These are phyloP conservation scores for Perithous albicinctus DNA, from an alignment of 2,888 invertebrate genomes.

Conservation along the genomic window DNA sequence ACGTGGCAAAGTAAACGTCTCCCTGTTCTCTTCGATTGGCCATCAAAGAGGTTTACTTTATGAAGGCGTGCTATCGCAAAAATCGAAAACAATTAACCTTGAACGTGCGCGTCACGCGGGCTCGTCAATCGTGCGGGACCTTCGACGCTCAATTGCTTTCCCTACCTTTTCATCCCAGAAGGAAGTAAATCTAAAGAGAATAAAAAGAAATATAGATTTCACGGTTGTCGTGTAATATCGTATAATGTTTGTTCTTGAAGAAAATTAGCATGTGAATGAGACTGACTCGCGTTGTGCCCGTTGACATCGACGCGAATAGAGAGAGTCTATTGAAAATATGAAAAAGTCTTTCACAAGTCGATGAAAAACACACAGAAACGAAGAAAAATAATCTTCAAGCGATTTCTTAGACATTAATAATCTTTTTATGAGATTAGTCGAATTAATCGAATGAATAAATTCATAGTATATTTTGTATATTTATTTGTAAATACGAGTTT, in stretches of 20 bases:
- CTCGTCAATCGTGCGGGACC: constrained; percentile 54
- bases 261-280: constrained; percentile 67
- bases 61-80: constrained; percentile 44
- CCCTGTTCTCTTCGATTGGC: constrained; percentile 23
- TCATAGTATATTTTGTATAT: too few species aligned
- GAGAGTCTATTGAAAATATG: background rate
- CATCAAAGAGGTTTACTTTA: constrained; percentile 35
- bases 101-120: constrained; percentile 40
- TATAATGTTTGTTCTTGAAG: constrained; percentile 51
- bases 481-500: too few species aligned
- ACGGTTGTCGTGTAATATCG: constrained; percentile 56
- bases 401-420: too few species aligned
- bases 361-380: too few species aligned
- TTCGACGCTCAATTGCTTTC: constrained; percentile 41
- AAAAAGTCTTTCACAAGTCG: constrained; percentile 4
- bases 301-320: constrained; percentile 32
- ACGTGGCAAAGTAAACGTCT: constrained; percentile 54
- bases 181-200: constrained; percentile 19
- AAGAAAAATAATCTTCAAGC: too few species aligned
- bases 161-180: constrained; percentile 30
- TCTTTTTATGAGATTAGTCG: too few species aligned
- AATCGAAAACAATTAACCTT: constrained; percentile 44
- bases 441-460: too few species aligned
- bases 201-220: constrained; percentile 30
- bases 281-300: constrained; percentile 33